Conservation (phyloP, 2,888 invertebrate genomes). For the Phengaris alcon region DNA sequence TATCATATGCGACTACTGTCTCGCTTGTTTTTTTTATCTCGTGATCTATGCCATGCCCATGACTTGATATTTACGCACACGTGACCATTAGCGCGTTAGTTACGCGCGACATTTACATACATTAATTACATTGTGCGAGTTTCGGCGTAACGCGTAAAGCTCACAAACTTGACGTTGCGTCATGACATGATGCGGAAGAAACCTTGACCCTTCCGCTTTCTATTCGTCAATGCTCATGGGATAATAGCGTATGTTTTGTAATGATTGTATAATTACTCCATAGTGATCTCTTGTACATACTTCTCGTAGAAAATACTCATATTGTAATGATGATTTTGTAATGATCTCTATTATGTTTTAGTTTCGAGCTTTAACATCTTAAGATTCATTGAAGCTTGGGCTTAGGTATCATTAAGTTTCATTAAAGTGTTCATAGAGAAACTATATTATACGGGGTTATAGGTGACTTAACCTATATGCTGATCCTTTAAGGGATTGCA, state of each 20-base stretch:
- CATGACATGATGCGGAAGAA: slow-evolving; percentile 8
- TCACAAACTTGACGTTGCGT: slow-evolving; percentile 12
- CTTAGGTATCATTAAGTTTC: too few species aligned
- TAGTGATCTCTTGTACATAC: not conserved
- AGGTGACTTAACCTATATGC: too few species aligned
- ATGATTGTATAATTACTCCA: slow-evolving; percentile 1
- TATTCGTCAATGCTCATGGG: slow-evolving; percentile 2
- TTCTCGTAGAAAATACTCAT: too few species aligned
- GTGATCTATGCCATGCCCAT: not conserved
- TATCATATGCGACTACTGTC: too few species aligned
- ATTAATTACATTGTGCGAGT: not conserved
- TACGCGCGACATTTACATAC: too few species aligned
- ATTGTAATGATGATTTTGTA: too few species aligned
- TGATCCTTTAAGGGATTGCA: too few species aligned
- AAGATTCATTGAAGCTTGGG: too few species aligned
- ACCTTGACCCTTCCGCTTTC: slow-evolving; percentile 23
- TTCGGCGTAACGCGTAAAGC: slow-evolving; percentile 13
- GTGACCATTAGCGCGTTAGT: not conserved
- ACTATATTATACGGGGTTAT: too few species aligned
- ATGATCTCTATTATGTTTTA: too few species aligned
- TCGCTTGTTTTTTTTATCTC: not conserved
- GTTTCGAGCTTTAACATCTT: too few species aligned
- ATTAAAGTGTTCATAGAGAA: too few species aligned
- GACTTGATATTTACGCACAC: not conserved
- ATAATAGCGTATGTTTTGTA: slow-evolving; percentile 13